phyloP scores from a whole-genome alignment of 2,888 invertebrate species.

The Cinara cedri region DNA sequence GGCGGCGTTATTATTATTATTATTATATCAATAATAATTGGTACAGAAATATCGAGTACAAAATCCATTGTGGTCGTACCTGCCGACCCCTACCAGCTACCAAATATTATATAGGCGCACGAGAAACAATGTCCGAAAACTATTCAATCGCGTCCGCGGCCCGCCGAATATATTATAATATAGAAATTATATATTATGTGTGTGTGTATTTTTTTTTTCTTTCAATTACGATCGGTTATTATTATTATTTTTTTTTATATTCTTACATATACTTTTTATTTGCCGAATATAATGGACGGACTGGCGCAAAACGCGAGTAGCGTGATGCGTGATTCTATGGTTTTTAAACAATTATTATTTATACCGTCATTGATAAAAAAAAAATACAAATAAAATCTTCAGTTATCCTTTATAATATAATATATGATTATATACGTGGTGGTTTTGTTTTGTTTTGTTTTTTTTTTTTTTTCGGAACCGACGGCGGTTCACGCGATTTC shows the following conservation, averaged over 20 bases:
- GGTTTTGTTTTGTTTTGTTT: too few relatives aligned
- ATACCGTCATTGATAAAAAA: conserved; percentile 12
- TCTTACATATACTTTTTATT: background rate
- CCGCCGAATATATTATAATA: conserved; percentile 36
- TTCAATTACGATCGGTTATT: conserved; percentile 29
- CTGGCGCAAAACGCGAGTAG: conserved; percentile 48
- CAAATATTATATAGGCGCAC: background rate
- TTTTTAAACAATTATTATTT: conserved; percentile 10
- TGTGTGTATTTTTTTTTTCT: conserved; percentile 24
- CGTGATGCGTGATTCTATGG: conserved; percentile 43
- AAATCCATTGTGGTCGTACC: conserved; percentile 1
- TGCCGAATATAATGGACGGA: conserved; percentile 21
- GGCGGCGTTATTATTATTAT: conserved; percentile 31
- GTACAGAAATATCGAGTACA: background rate
- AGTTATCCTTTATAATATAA: background rate
- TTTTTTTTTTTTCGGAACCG: background rate
- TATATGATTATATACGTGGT: background rate
- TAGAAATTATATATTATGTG: conserved; percentile 45
- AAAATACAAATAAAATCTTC: background rate
- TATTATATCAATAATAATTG: conserved; percentile 10
- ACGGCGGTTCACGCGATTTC: conserved; percentile 20
- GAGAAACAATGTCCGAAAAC: conserved; percentile 42
- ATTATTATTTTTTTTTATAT: background rate
- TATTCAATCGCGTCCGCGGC: conserved; percentile 7
- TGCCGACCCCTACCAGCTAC: background rate